Evolutionary conservation across 2,888 invertebrate genomes (phyloP).

Genomic region (Epinotia bilunana): DNA sequence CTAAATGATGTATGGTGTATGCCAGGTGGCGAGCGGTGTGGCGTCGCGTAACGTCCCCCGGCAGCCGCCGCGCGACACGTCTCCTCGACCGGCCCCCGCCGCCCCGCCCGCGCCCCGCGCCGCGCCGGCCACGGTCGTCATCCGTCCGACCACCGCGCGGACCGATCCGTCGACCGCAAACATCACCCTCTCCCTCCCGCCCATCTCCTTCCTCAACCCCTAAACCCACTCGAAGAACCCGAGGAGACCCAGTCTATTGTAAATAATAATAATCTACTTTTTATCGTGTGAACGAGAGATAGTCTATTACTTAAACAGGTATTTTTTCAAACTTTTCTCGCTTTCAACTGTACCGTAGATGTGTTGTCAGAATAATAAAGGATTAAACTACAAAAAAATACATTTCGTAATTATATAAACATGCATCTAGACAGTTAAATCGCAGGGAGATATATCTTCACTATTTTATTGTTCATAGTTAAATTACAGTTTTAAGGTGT

Average conservation of each 20-base stretch:
- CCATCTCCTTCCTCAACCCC: constrained; percentile 50
- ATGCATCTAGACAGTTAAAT: constrained; percentile 81
- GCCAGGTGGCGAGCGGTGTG: constrained; percentile 83
- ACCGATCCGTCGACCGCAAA: constrained; percentile 72
- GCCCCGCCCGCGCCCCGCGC: constrained; percentile 50
- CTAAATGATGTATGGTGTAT: background rate
- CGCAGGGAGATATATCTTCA: constrained; percentile 82
- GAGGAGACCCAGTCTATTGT: constrained; percentile 76
- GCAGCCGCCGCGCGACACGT: constrained; percentile 53
- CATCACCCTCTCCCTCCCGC: constrained; percentile 49
- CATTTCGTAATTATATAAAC: constrained; percentile 80
- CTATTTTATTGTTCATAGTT: constrained; percentile 83
- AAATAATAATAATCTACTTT: constrained; percentile 82
- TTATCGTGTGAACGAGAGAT: constrained; percentile 84
- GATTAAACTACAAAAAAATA: constrained; percentile 80
- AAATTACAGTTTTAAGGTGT: constrained; percentile 77
- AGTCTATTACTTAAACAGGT: constrained; percentile 82
- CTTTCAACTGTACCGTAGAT: constrained; percentile 84
- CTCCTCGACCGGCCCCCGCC: constrained; percentile 55
- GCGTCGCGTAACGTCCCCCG: constrained; percentile 69
- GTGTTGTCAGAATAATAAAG: constrained; percentile 82
- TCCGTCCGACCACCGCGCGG: constrained; percentile 65
- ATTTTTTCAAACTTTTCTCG: constrained; percentile 84
- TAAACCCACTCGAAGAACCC: constrained; percentile 54
- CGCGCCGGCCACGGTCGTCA: constrained; percentile 63